A percentile compares a stretch with the other conserved stretches of the same genome.
Evolutionary conservation across 2,797 vertebrate genomes (phyloP).

Genomic region (Benthosema pterotum): DNA sequence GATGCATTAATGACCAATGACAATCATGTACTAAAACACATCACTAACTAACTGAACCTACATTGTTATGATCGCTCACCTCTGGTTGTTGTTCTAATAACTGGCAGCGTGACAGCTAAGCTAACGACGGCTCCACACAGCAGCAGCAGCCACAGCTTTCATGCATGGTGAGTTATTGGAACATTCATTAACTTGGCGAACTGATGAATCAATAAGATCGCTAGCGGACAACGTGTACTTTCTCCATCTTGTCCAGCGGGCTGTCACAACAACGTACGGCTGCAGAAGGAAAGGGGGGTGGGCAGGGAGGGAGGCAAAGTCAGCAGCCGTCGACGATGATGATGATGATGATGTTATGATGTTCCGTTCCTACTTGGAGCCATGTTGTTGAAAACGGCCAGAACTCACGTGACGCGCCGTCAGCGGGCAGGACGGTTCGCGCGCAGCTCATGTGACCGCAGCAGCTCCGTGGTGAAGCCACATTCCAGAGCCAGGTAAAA

Average conservation of each 20-base stretch:
- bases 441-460: slow-evolving; percentile 55
- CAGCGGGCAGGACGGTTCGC: slow-evolving; percentile 3
- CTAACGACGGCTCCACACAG: too few species aligned
- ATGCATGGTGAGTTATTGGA: slow-evolving; percentile 24
- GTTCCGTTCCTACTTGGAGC: slow-evolving; percentile 57
- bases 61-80: slow-evolving; percentile 35
- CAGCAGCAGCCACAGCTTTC: slow-evolving; percentile 20
- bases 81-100: slow-evolving; percentile 46
- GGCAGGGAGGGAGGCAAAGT: slow-evolving; percentile 14
- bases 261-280: slow-evolving; percentile 26
- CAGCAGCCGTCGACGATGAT: too few species aligned
- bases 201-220: neutral
- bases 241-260: slow-evolving; percentile 24
- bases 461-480: too few species aligned
- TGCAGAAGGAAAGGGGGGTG: too few species aligned
- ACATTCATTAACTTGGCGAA: neutral
- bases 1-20: slow-evolving; percentile 1
- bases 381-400: slow-evolving; percentile 72
- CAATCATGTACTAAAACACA: too few species aligned
- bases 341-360: slow-evolving; percentile 56
- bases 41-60: too few species aligned
- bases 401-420: slow-evolving; percentile 52
- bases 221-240: neutral
- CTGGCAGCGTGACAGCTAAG: neutral
- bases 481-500: too few species aligned